Percentiles rank a stretch among this genome's conserved stretches.
These are phyloP conservation scores for Trichogramma pretiosum DNA, from an alignment of 1,140 invertebrate genomes.

Conservation along the genomic window DNA sequence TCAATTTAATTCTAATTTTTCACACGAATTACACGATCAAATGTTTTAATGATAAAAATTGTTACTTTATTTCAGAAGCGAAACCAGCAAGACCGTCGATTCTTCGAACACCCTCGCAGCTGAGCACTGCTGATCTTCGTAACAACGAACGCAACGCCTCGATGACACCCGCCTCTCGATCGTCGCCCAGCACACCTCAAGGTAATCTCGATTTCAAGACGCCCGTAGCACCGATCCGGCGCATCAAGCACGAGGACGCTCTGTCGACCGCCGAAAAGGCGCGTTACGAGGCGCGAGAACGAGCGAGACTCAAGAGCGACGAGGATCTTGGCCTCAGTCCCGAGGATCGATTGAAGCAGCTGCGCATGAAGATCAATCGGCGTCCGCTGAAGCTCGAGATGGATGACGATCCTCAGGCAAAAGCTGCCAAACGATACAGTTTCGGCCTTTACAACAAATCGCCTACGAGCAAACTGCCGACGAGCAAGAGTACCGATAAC, in stretches of 20 bases:
- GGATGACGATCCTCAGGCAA: conserved; percentile 31
- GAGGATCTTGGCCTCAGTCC: conserved; percentile 64
- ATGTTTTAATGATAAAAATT: too few species aligned
- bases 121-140: too few species aligned
- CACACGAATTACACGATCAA: too few species aligned
- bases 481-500: conserved; percentile 43
- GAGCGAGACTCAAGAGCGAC: conserved; percentile 62
- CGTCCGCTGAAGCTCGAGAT: conserved; percentile 31
- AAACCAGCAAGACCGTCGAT: too few species aligned
- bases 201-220: conserved; percentile 35
- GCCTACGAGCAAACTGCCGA: conserved; percentile 27
- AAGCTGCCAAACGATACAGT: conserved; percentile 30
- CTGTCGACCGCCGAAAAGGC: conserved; percentile 50
- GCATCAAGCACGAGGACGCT: conserved; percentile 43
- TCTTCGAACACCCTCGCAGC: too few species aligned
- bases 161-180: too few species aligned
- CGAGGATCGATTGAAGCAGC: conserved; percentile 54
- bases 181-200: conserved; percentile 11
- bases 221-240: conserved; percentile 42
- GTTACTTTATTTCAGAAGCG: too few species aligned
- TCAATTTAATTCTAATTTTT: too few species aligned
- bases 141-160: too few species aligned
- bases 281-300: conserved; percentile 56
- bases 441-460: conserved; percentile 25
- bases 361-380: conserved; percentile 44